A percentile compares a stretch with the other conserved stretches of the same genome.
phyloP scores from a whole-genome alignment of 2,113 vertebrate species.

The Sialia sialis region DNA sequence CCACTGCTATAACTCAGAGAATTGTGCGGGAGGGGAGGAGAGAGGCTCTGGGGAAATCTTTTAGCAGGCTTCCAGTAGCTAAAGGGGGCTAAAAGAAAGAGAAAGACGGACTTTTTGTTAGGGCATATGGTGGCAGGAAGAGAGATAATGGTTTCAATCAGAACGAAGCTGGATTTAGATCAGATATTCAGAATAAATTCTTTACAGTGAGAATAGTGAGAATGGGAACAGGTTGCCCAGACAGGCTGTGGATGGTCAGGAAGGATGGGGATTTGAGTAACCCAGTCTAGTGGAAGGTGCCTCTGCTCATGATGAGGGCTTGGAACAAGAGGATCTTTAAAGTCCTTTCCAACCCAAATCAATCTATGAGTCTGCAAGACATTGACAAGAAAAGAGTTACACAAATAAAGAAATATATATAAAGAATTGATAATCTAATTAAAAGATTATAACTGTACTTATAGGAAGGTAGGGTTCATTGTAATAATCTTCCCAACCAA shows the following conservation, averaged over 20 bases:
- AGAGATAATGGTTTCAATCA: not conserved
- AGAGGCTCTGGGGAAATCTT: too few relatives aligned
- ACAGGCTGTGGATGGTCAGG: not conserved
- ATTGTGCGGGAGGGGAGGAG: too few relatives aligned
- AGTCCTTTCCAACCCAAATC: not conserved
- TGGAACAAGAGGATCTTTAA: not conserved
- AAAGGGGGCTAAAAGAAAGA: not conserved
- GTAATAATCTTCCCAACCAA: not conserved
- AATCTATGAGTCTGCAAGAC: not conserved
- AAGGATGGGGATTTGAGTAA: not conserved
- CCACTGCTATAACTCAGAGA: too few relatives aligned
- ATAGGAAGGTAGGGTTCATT: not conserved
- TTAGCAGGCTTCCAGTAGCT: not conserved
- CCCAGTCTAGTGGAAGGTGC: too few relatives aligned
- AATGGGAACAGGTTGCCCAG: not conserved
- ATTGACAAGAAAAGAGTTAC: not conserved
- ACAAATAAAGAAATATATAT: not conserved
- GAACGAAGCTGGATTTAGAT: not conserved
- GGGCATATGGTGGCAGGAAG: fast-evolving
- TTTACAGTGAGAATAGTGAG: not conserved
- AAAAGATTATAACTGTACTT: not conserved
- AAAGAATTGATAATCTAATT: not conserved
- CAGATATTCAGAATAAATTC: not conserved
- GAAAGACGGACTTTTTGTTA: not conserved
- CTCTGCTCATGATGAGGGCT: fast-evolving